Conservation (phyloP, 2,888 invertebrate species). For the Mesoligia furuncula region DNA sequence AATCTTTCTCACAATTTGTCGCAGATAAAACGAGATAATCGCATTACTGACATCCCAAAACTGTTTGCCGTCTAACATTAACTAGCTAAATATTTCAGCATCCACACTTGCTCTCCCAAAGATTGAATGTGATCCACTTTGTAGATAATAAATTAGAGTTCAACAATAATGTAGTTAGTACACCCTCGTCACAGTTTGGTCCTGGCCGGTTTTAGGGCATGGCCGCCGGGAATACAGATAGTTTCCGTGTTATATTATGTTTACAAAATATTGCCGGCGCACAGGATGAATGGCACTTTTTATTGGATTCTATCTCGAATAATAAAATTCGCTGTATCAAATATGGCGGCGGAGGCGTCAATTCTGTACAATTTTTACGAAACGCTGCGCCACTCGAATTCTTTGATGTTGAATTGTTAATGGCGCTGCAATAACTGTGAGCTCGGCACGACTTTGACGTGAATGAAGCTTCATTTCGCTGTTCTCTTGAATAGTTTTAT, state of each 20-base stretch:
- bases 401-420: slow-evolving; percentile 61
- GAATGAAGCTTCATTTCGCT: slow-evolving; percentile 57
- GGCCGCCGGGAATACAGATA: slow-evolving; percentile 53
- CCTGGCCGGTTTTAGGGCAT: slow-evolving; percentile 34
- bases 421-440: slow-evolving; percentile 51
- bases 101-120: slow-evolving; percentile 31
- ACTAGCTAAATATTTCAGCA: slow-evolving; percentile 39
- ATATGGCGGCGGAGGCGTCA: slow-evolving; percentile 41
- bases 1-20: slow-evolving; percentile 57
- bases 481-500: slow-evolving; percentile 56
- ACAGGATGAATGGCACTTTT: slow-evolving; percentile 62
- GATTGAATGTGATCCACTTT: slow-evolving; percentile 60
- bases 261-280: slow-evolving; percentile 56
- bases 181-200: slow-evolving; percentile 60
- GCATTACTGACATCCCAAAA: slow-evolving; percentile 45
- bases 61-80: slow-evolving; percentile 44
- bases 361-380: slow-evolving; percentile 48
- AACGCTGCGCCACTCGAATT: slow-evolving; percentile 41
- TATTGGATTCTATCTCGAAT: slow-evolving; percentile 65
- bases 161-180: slow-evolving; percentile 59
- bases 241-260: slow-evolving; percentile 57
- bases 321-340: slow-evolving; percentile 64
- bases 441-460: slow-evolving; percentile 38
- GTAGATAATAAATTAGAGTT: slow-evolving; percentile 66
- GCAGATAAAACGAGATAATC: slow-evolving; percentile 59